Conservation (phyloP, 2,113 vertebrate species). For the Psophia crepitans region DNA sequence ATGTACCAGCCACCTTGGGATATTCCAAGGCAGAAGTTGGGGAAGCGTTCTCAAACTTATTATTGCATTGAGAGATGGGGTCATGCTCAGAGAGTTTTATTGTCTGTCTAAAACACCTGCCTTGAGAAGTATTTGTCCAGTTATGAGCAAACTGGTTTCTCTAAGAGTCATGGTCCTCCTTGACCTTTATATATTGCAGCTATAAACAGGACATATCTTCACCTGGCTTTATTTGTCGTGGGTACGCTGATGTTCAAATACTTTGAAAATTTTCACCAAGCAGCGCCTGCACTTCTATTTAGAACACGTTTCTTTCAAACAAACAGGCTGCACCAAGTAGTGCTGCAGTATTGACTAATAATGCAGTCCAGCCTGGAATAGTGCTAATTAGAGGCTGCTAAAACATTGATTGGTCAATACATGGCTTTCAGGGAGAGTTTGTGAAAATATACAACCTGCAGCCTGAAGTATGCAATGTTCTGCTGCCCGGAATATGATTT, state of each 20-base stretch:
- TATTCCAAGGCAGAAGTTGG: background rate
- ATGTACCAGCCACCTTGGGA: background rate
- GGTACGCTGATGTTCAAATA: background rate
- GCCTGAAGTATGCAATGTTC: background rate
- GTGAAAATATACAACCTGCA: background rate
- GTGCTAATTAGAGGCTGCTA: constrained; percentile 14
- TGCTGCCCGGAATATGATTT: background rate
- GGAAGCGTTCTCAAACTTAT: background rate
- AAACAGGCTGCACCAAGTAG: background rate
- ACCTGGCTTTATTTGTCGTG: background rate
- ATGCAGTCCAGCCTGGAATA: background rate
- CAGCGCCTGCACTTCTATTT: background rate
- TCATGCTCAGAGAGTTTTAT: constrained; percentile 6
- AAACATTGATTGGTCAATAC: background rate
- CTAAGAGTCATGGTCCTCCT: background rate
- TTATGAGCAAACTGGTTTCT: constrained; percentile 43
- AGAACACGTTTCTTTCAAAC: background rate
- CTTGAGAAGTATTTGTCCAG: constrained; percentile 33
- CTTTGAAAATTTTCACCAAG: background rate
- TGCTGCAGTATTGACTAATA: background rate
- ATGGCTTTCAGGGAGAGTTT: background rate
- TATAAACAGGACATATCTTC: constrained; percentile 36
- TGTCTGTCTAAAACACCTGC: constrained; percentile 27
- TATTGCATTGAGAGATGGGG: background rate
- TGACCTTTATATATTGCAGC: constrained; percentile 53